Conservation (phyloP, 2,113 vertebrate species). For the Aptenodytes patagonicus region DNA sequence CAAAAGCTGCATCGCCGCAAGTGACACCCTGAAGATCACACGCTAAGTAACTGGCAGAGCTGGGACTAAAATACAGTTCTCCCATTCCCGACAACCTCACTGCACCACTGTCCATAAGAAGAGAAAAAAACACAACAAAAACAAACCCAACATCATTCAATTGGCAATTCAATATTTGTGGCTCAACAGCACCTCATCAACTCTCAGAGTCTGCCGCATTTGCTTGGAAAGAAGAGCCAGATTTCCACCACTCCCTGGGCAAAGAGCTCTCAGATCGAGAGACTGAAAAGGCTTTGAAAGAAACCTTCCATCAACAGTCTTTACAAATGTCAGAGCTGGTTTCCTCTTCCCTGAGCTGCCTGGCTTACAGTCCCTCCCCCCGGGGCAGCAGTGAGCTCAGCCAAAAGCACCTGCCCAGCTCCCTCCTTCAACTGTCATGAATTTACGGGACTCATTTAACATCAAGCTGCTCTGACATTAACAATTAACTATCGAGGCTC, state of each 20-base stretch:
- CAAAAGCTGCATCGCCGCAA: neutral
- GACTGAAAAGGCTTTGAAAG: constrained; percentile 52
- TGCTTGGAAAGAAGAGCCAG: constrained; percentile 5
- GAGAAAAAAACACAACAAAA: constrained; percentile 8
- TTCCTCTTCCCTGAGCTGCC: neutral
- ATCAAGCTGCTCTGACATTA: neutral
- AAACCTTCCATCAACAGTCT: constrained; percentile 28
- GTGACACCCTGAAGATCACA: neutral
- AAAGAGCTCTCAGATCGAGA: neutral
- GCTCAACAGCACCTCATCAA: constrained; percentile 8
- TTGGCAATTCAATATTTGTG: constrained; percentile 20
- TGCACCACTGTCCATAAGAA: neutral
- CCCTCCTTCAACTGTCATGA: neutral
- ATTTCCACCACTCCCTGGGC: constrained; percentile 16
- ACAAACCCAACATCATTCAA: neutral
- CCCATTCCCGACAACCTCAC: neutral
- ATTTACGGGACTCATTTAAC: neutral
- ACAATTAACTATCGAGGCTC: neutral
- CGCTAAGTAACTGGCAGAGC: neutral
- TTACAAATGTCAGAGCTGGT: constrained; percentile 19
- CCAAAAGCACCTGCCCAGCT: constrained; percentile 46
- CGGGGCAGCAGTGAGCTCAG: neutral
- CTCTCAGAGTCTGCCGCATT: neutral
- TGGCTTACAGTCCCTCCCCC: neutral
- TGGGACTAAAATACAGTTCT: neutral